Base-by-base conservation (phyloP, 2,797 vertebrate species). In the Cyclopterus lumpus region DNA sequence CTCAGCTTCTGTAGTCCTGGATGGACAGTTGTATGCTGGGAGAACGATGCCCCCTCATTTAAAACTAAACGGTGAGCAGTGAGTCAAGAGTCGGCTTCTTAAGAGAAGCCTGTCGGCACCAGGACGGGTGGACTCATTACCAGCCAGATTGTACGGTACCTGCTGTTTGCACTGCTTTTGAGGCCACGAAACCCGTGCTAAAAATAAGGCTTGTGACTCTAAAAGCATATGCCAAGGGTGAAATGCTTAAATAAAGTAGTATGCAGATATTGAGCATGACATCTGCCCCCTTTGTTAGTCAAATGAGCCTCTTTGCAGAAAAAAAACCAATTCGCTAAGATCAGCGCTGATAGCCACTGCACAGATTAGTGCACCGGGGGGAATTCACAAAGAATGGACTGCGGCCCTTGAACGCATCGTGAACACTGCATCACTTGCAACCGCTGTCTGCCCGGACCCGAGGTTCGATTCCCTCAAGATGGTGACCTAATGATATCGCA, bases 21-120 rank as follows among this genome's bases (percentile, higher is more conserved):
- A 63, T 51, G 67, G 53, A 51, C 26, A 49, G 68, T 2, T 79
- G 42, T 71, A 53, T 67, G 77, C 78, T 78, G 80, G 71, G 74
- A 77, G 59, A 54, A 68, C 0, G 1, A 28, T 34, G 20, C 49
- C 20, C 30, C 15, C 55, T 81, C 26, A 34, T 67, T 68, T 67
- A 1, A 69, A 67, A 68, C 53, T 48, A 51, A 64, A 74, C 1
- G 5, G 66, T 69, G 63, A 82, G 67, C 46, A 34, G 24, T 1
- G 51, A 78, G 54, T 65, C 40, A 30, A 67, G 68, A 18, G 22
- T 51, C 48, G n/a, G 16, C 57, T 18, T 48, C 62, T 40, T 40
- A 6, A 79, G 71, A 51, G 42, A 48, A 55, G 36, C 32, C 57
- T 42, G 48, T 59, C 44, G 44, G 40, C 22, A 55, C 22, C 54